Base-by-base conservation (phyloP, 2,113 vertebrate species). In the Columba livia region DNA sequence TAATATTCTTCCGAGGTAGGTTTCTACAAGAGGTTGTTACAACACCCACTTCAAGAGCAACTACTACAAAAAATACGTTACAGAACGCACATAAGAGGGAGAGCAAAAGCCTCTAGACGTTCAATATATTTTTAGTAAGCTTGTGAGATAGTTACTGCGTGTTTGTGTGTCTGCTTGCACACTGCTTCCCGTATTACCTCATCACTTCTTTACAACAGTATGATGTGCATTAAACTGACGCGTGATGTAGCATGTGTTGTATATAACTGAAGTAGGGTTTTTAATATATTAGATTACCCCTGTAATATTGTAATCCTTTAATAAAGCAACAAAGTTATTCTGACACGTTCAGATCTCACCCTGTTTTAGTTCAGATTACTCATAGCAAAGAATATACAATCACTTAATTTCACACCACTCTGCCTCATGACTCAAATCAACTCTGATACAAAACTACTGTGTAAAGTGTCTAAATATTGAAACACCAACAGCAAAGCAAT, bases 251-350 rank as follows among this genome's bases (percentile, higher is more conserved):
- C 97, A 97, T 96, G 97, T 97, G 89, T 82, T 97, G 91, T 98
- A 97, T 96, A 97, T 82, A 98, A 97, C 96, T 93, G 88, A 97
- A 96, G 93, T 95, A 98, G 94, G 86, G 21, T 57, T 88, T 96
- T 92, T 91, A 97, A 97, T 96, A 97, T 97, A 97, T 96, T 94
- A 96, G 94, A 97, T 96, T 96, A 97, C 72, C 83, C 93, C 95
- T 98, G 96, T 97, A 97, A 97, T 94, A 90, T 51, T 95, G 93
- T 93, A 97, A 94, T 94, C 86, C 88, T 96, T 96, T 96, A 98
- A 98, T 98, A 98, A 98, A 97, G 96, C 96, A 96, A 87, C 64
- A 64, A 90, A 91, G 91, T 84, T 97, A 94, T 89, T 75, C 94
- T 96, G 93, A 95, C 67, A 90, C 26, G 60, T 84, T 84, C 54